phyloP scores from a whole-genome alignment of 2,888 invertebrate genomes.

The Eueremaeus valkanovi region DNA sequence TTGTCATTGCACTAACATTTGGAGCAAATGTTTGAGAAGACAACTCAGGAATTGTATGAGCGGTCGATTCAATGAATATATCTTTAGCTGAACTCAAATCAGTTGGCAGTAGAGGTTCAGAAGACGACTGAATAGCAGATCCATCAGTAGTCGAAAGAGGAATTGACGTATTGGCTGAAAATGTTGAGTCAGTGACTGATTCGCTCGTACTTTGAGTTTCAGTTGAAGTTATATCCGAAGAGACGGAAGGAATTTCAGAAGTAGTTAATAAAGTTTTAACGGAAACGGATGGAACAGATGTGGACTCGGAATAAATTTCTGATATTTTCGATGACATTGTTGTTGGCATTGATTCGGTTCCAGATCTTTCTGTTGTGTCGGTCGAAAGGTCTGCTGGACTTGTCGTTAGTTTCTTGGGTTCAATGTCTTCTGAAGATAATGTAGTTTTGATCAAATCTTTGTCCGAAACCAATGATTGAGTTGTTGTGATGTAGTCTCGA shows the following conservation, averaged over 20 bases:
- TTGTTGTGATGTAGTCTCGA: too few species aligned
- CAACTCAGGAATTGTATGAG: not conserved
- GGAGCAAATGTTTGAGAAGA: not conserved
- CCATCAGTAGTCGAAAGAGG: not conserved
- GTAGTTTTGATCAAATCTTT: not conserved
- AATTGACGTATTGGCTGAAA: not conserved
- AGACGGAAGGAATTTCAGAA: not conserved
- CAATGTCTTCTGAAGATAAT: not conserved
- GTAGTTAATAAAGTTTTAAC: not conserved
- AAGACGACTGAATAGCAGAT: too few species aligned
- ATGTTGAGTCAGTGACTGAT: not conserved
- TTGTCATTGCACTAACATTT: not conserved
- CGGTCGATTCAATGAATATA: not conserved
- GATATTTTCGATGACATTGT: not conserved
- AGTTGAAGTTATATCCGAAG: not conserved
- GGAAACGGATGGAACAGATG: too few species aligned
- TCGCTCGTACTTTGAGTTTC: not conserved
- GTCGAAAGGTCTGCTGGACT: not conserved
- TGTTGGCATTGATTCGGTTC: not conserved
- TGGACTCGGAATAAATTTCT: not conserved
- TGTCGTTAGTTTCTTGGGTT: not conserved
- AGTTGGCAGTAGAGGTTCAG: not conserved
- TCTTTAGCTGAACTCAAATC: not conserved
- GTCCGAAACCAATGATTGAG: too few species aligned
- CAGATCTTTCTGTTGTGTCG: not conserved